A percentile compares a stretch with the other conserved stretches of the same genome.
Conservation (phyloP, 1,140 invertebrate species). For the Euglossa dilemma region DNA sequence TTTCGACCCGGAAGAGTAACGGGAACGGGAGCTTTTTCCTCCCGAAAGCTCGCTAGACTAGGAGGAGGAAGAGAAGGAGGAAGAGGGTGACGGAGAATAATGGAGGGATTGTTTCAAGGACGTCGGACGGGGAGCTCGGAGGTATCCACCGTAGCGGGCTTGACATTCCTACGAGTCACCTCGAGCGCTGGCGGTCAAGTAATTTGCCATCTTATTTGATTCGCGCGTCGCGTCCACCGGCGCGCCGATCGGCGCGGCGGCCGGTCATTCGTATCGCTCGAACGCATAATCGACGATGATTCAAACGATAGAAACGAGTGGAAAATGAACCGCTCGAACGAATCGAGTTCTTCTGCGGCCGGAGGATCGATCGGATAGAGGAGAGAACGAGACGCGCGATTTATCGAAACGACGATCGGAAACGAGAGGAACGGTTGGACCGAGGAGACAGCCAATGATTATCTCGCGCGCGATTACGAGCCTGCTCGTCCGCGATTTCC, state of each 20-base stretch:
- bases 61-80: no score
- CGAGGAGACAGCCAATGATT: neutral
- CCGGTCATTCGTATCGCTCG: constrained; percentile 57
- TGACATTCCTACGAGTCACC: constrained; percentile 68
- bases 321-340: neutral
- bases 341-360: neutral
- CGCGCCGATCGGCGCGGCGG: constrained; percentile 4
- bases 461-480: neutral
- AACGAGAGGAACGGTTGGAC: neutral
- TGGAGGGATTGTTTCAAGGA: constrained; percentile 52
- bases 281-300: constrained; percentile 27
- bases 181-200: constrained; percentile 61
- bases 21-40: no score
- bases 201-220: constrained; percentile 67
- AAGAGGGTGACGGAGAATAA: no score
- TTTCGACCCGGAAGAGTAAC: no score
- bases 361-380: neutral
- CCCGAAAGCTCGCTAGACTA: no score
- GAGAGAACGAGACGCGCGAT: neutral
- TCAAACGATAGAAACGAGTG: constrained; percentile 26
- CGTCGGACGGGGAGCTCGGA: constrained; percentile 19
- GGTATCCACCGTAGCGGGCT: constrained; percentile 50
- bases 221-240: constrained; percentile 10
- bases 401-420: constrained; percentile 20
- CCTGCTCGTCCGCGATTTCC: neutral